These are phyloP conservation scores for Chrysomallon squamiferum DNA, from an alignment of 1,140 invertebrate genomes.

Conservation along the genomic window DNA sequence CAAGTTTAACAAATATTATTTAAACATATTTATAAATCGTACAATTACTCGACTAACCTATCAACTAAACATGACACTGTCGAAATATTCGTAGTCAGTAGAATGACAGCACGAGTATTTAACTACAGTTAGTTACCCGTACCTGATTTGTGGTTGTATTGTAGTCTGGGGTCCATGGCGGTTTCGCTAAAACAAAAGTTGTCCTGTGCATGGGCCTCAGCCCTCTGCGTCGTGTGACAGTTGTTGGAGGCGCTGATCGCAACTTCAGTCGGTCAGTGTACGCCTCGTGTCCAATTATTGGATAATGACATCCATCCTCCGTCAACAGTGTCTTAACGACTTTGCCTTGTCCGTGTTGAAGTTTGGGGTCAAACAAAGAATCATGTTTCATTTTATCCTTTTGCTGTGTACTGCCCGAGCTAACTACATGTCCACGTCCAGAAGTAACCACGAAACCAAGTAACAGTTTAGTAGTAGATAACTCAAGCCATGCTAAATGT, in stretches of 20 bases:
- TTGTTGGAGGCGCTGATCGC: constrained; percentile 2
- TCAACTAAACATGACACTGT: no score
- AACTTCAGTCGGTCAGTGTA: constrained; percentile 15
- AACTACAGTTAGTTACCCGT: background rate
- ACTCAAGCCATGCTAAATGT: no score
- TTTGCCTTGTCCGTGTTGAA: constrained; percentile 39
- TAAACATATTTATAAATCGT: no score
- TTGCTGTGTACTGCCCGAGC: no score
- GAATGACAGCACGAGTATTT: no score
- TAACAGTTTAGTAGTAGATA: no score
- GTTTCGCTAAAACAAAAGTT: constrained; percentile 32
- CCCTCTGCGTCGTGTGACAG: constrained; percentile 7
- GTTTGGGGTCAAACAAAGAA: constrained; percentile 11
- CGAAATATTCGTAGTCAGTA: no score
- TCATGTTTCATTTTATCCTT: constrained; percentile 9
- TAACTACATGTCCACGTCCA: no score
- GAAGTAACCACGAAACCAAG: no score
- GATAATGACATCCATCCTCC: constrained; percentile 41
- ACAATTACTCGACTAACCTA: no score
- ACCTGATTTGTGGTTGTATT: constrained; percentile 42
- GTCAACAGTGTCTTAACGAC: constrained; percentile 37
- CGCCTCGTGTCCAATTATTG: constrained; percentile 36
- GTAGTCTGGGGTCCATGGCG: constrained; percentile 38
- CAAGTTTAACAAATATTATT: no score
- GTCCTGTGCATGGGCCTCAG: constrained; percentile 38